phyloP scores from a whole-genome alignment of 1,140 invertebrate genomes.

The Drosophila tsacasi region DNA sequence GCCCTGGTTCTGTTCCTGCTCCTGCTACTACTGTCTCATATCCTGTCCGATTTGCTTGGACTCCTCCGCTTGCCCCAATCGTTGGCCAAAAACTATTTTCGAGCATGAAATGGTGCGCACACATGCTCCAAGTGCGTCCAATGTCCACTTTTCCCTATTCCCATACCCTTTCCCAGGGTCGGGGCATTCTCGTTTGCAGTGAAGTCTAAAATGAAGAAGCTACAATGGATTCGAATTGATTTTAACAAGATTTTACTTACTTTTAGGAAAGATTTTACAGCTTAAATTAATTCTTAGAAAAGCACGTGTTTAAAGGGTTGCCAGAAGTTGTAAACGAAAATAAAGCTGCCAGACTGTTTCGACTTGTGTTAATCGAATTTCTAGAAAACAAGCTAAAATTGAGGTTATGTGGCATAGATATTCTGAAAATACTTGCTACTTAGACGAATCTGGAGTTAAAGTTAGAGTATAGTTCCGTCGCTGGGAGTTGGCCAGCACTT shows the following conservation, averaged over 20 bases:
- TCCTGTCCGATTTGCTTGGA: conserved; percentile 27
- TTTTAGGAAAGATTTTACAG: background rate
- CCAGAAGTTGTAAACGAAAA: background rate
- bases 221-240: background rate
- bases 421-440: background rate
- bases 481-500: background rate
- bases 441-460: background rate
- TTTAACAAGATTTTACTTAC: background rate
- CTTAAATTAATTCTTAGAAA: background rate
- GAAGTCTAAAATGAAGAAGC: no score
- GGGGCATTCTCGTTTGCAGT: no score
- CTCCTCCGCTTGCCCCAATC: conserved; percentile 27
- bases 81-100: conserved; percentile 76
- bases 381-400: background rate
- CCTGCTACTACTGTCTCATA: conserved; percentile 24
- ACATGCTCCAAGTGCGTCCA: conserved; percentile 80
- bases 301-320: background rate
- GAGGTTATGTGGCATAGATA: background rate
- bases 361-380: background rate
- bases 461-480: conserved; percentile 10
- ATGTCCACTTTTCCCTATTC: conserved; percentile 50
- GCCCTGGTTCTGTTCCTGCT: conserved; percentile 25
- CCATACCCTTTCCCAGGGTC: background rate
- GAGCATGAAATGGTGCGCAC: conserved; percentile 76
- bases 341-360: background rate